These are phyloP conservation scores for Alentia gelatinosa DNA, from an alignment of 2,888 invertebrate species.

Conservation along the genomic window DNA sequence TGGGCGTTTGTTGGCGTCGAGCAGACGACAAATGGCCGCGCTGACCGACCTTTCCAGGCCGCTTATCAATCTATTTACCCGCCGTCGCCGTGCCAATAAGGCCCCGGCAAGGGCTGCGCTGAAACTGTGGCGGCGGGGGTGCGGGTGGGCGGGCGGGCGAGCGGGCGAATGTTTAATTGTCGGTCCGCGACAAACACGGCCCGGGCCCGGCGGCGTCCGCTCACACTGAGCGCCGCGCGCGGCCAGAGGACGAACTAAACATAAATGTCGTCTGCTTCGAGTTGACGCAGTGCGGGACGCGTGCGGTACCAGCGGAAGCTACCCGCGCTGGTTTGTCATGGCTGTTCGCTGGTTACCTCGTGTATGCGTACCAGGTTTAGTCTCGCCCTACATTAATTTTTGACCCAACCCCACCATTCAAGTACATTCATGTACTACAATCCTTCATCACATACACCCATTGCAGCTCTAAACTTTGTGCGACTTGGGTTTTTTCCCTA, in stretches of 20 bases:
- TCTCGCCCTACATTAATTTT: no score
- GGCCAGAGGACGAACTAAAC: neutral
- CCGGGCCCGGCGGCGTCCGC: neutral
- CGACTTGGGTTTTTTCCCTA: no score
- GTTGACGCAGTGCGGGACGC: no score
- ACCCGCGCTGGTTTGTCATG: no score
- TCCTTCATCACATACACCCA: no score
- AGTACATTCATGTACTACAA: no score
- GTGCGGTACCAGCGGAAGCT: no score
- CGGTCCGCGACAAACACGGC: neutral
- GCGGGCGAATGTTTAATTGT: conserved; percentile 15
- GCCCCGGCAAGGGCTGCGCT: neutral
- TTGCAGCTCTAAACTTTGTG: no score
- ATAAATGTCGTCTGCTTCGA: neutral
- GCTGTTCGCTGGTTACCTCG: no score
- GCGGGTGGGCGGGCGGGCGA: neutral
- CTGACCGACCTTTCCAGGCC: conserved; percentile 6
- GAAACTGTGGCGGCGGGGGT: neutral
- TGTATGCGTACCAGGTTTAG: no score
- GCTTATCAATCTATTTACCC: conserved; percentile 15
- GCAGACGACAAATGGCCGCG: neutral
- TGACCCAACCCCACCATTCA: no score
- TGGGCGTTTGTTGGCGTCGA: neutral
- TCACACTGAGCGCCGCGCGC: neutral
- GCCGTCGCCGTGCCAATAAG: neutral